Evolutionary conservation across 2,113 vertebrate genomes (phyloP).

Genomic region (Dolichallabes microphthalmus): DNA sequence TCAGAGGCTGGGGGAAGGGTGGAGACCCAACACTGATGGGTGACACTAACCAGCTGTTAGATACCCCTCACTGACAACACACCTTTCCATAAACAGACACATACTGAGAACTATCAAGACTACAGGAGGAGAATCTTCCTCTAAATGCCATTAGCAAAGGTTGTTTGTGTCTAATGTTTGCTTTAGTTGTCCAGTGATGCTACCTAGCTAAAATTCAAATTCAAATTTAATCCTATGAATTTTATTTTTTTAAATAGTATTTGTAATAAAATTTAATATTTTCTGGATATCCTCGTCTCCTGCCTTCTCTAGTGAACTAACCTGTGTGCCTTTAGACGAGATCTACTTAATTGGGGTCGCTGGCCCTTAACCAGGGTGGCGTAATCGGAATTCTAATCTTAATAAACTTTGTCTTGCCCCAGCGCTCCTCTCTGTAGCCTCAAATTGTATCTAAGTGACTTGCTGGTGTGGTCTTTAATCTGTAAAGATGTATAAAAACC

Average conservation of each 20-base stretch:
- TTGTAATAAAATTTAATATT: no score
- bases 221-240: no score
- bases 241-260: no score
- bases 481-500: neutral
- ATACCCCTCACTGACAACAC: constrained; percentile 54
- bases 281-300: no score
- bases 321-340: no score
- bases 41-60: constrained; percentile 69
- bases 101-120: neutral
- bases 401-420: no score
- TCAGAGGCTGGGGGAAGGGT: constrained; percentile 21
- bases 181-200: neutral
- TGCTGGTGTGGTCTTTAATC: neutral
- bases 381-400: no score
- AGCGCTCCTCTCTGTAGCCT: neutral
- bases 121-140: neutral
- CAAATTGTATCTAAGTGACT: neutral
- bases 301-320: no score
- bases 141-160: neutral
- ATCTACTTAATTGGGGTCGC: no score
- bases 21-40: constrained; percentile 13
- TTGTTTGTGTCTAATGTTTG: neutral
- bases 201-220: neutral
- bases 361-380: no score
- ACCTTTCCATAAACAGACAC: constrained; percentile 18